phyloP scores from a whole-genome alignment of 2,797 vertebrate species.

The Passerculus sandwichensis region DNA sequence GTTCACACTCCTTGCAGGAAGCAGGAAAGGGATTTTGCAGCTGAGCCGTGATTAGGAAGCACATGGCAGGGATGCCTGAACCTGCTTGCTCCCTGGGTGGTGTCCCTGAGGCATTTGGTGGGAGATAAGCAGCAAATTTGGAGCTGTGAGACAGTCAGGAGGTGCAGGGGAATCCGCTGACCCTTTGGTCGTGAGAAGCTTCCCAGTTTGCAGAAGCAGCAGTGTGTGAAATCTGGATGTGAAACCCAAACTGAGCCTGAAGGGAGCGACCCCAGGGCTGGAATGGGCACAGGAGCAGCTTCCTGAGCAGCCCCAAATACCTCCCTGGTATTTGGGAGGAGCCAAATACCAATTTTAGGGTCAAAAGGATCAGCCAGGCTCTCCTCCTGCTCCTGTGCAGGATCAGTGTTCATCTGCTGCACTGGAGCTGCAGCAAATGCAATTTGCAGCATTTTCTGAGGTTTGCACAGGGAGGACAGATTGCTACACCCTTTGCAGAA shows the following conservation, averaged over 20 bases:
- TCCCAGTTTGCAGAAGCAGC: neutral
- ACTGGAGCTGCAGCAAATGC: neutral
- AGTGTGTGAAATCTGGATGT: neutral
- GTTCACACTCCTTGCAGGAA: constrained; percentile 43
- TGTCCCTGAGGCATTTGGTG: neutral
- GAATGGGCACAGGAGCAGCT: neutral
- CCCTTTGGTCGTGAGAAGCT: neutral
- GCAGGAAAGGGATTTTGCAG: constrained; percentile 12
- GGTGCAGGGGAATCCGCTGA: neutral
- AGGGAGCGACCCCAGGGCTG: neutral
- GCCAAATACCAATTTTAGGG: neutral
- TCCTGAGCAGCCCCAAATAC: neutral
- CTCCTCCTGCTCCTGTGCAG: neutral
- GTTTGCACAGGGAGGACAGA: neutral
- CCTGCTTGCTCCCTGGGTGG: neutral
- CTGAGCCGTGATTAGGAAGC: constrained; percentile 6
- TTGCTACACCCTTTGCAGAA: too few relatives aligned
- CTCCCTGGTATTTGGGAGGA: neutral
- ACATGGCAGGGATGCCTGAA: neutral
- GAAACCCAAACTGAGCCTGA: neutral
- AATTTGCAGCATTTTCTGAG: neutral
- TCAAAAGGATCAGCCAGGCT: neutral
- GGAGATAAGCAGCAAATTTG: neutral
- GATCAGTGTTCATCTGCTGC: neutral
- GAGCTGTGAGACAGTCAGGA: neutral